Evolutionary conservation across 37 sponge, comb jelly and placozoan genomes (phyloP).

Genomic region (Cladorhizidae sp.): DNA sequence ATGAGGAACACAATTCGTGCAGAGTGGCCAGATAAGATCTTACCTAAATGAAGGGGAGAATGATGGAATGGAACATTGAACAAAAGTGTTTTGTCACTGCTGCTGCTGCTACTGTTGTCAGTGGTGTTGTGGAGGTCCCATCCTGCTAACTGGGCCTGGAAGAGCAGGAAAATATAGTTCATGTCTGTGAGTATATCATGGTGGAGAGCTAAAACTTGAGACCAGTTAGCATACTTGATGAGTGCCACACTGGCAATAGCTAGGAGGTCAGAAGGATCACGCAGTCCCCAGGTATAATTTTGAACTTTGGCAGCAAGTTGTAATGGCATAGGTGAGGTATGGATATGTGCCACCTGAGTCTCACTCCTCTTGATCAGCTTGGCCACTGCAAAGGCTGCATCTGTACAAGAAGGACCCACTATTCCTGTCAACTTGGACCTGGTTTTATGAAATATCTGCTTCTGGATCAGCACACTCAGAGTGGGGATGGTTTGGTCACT

Average conservation of each 20-base stretch:
- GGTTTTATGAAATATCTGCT: not conserved
- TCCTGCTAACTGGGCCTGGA: not conserved
- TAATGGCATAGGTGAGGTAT: not conserved
- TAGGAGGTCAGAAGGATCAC: not conserved
- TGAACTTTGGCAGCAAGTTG: not conserved
- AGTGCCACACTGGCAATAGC: not conserved
- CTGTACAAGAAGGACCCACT: not conserved
- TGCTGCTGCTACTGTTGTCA: not conserved
- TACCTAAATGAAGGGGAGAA: not conserved
- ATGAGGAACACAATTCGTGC: not conserved
- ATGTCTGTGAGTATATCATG: not conserved
- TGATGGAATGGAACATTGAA: not conserved
- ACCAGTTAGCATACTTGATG: not conserved
- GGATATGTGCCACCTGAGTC: not conserved
- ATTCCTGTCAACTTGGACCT: not conserved
- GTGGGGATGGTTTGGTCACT: not conserved
- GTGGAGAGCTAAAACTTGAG: not conserved
- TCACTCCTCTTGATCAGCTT: not conserved
- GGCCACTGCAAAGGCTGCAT: not conserved
- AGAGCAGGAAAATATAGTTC: not conserved
- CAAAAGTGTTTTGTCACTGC: not conserved
- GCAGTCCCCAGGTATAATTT: not conserved
- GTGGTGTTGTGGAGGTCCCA: too few species aligned
- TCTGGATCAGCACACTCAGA: not conserved
- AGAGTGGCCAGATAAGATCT: not conserved